Percentiles rank a stretch among this genome's conserved stretches.
These are phyloP conservation scores for Odontothrips loti DNA, from an alignment of 2,888 invertebrate genomes.

Conservation along the genomic window DNA sequence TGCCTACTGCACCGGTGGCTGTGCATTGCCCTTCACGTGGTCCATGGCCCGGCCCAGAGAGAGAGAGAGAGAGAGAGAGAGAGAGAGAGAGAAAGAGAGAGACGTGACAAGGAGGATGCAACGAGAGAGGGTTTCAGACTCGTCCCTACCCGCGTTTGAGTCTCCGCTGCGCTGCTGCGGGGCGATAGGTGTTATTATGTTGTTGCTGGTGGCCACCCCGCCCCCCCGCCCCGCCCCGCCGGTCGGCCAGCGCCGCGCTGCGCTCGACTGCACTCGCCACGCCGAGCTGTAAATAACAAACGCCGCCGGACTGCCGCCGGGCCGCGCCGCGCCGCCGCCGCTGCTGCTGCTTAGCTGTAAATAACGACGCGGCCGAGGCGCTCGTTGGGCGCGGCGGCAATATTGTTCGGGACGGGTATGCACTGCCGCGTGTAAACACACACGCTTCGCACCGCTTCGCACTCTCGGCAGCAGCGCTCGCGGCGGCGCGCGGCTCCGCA, in stretches of 20 bases:
- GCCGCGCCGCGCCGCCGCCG: too few species aligned
- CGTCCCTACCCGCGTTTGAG: too few species aligned
- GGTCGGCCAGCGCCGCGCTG: not conserved
- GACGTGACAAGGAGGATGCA: too few species aligned
- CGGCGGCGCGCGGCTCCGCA: not conserved
- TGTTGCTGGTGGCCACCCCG: not conserved
- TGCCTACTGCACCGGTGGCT: too few species aligned
- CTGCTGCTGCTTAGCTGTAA: not conserved
- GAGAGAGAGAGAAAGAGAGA: too few species aligned
- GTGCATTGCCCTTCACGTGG: too few species aligned
- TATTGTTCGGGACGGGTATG: not conserved
- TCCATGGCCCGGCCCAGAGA: too few species aligned
- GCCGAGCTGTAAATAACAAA: not conserved
- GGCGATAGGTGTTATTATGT: slow-evolving; percentile 25
- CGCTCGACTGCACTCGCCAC: slow-evolving; percentile 1
- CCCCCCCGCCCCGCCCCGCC: too few species aligned
- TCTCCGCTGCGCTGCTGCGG: not conserved
- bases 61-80: too few species aligned
- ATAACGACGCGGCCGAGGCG: not conserved
- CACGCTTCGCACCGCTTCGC: not conserved
- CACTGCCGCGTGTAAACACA: not conserved
- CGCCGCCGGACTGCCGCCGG: not conserved
- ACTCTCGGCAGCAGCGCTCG: not conserved
- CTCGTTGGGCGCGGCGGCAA: not conserved
- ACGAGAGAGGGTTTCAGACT: too few species aligned